Percentiles rank a stretch among this genome's conserved stretches.
Conservation (phyloP, 2,888 invertebrate genomes). For the Bimastos eiseni region DNA sequence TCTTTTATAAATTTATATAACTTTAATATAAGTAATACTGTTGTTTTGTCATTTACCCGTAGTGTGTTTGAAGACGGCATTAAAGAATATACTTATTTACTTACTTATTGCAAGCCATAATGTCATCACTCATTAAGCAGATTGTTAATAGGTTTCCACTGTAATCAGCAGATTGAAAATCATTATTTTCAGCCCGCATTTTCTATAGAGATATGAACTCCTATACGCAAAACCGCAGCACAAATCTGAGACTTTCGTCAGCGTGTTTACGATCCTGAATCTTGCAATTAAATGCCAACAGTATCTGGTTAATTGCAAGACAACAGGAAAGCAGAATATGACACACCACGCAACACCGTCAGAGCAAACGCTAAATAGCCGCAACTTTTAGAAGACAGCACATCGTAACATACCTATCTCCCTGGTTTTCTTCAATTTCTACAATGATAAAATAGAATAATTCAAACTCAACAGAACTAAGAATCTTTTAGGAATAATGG, state of each 20-base stretch:
- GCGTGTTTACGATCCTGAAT: not conserved
- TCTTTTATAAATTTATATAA: too few species aligned
- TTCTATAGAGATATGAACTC: not conserved
- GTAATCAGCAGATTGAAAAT: not conserved
- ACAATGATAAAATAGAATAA: not conserved
- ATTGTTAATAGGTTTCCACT: too few species aligned
- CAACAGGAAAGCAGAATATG: slow-evolving; percentile 13
- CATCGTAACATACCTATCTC: slow-evolving; percentile 22
- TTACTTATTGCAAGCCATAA: too few species aligned
- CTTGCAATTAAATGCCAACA: not conserved
- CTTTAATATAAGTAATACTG: too few species aligned
- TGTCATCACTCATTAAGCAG: too few species aligned
- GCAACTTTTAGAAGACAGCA: not conserved
- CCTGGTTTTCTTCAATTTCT: slow-evolving; percentile 17
- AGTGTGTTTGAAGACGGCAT: too few species aligned
- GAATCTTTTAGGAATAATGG: not conserved
- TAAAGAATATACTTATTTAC: too few species aligned
- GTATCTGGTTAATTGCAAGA: slow-evolving; percentile 18
- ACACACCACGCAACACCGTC: not conserved
- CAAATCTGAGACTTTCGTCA: not conserved
- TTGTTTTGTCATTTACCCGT: too few species aligned
- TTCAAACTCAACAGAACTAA: not conserved
- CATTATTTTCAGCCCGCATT: not conserved
- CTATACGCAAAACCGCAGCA: not conserved
- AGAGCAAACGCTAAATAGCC: not conserved